A percentile compares a stretch with the other conserved stretches of the same genome.
phyloP scores from a whole-genome alignment of 1,140 invertebrate species.

The Mercenaria mercenaria region DNA sequence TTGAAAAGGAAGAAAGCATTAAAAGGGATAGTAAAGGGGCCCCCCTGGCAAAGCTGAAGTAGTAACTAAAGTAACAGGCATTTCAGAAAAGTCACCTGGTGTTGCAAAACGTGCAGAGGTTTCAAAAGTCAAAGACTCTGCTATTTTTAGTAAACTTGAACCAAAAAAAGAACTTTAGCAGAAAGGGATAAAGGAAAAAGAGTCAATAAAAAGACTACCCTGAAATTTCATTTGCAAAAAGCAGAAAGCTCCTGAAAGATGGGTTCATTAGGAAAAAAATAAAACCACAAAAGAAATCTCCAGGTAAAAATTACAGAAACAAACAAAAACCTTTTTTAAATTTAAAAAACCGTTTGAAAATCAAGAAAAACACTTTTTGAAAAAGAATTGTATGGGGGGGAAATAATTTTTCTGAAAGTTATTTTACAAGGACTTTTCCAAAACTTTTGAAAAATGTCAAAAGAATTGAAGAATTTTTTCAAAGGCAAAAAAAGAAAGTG shows the following conservation, averaged over 20 bases:
- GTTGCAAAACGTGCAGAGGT: background rate
- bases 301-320: slow-evolving; percentile 49
- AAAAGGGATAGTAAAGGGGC: background rate
- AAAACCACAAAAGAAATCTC: slow-evolving; percentile 23
- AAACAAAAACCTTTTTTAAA: slow-evolving; percentile 19
- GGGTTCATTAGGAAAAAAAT: background rate
- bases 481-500: background rate
- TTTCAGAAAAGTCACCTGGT: background rate
- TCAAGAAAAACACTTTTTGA: slow-evolving; percentile 43
- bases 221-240: background rate
- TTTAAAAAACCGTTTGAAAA: slow-evolving; percentile 59
- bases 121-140: background rate
- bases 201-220: background rate
- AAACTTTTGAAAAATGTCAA: slow-evolving; percentile 47
- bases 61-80: background rate
- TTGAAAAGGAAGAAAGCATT: background rate
- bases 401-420: slow-evolving; percentile 50
- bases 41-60: too few relatives aligned
- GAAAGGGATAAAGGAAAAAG: background rate
- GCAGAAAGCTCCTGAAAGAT: slow-evolving; percentile 16
- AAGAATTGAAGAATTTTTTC: slow-evolving; percentile 58
- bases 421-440: slow-evolving; percentile 51
- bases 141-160: background rate
- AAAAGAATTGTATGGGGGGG: slow-evolving; percentile 55
- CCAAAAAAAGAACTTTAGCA: background rate